Evolutionary conservation across 1,140 invertebrate species (phyloP), one percentile per base, ranked within the genome.

Genomic region (silkworm (Bombyx mori)): DNA sequence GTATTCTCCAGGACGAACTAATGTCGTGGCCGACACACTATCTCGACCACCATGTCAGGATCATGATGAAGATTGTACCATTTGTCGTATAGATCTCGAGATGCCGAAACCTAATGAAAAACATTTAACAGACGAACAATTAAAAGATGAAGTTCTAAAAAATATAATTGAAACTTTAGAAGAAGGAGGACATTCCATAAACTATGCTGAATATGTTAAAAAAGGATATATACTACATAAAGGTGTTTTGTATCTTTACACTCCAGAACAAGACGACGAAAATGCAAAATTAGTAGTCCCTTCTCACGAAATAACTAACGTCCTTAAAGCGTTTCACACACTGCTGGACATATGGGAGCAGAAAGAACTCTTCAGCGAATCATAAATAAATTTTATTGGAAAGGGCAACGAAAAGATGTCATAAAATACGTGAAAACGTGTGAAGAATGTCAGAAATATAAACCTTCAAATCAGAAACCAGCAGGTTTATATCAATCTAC

Each of bases 11-110:
- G 74, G 73, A 8, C 66, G 54, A 52, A 54, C 56, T 1, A 82
- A 80, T 63, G 66, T 69, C 1, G 62, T 80, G 6, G 76, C 77
- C 7, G 73, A 82, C 53, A 50, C 65, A 0, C 54, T 79, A 10
- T 72, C 68, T 3, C 59, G 72, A 26, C 77, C 76, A 12, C 7
- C 44, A 1, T 71, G 12, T 18, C 12, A 18, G 58, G 8, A 49
- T 7, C 6, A 49, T 35, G 50, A 54, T 42, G 50, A 58, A 42
- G 49, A 53, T 10, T 8, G n/a, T 8, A 61, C 45, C 22, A 46
- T 73, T 3, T 72, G 67, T 44, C 44, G n/a, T 2, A 44, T 70
- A 10, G 50, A 35, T n/a, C 52, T 76, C 10, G 66, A 73, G 56
- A 49, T 74, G 22, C 68, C 69, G 26, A 54, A 26, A 45, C 56